A percentile compares a stretch with the other conserved stretches of the same genome.
These are phyloP conservation scores for Willowsia nigromaculata DNA, from an alignment of 2,888 invertebrate species.

Conservation along the genomic window DNA sequence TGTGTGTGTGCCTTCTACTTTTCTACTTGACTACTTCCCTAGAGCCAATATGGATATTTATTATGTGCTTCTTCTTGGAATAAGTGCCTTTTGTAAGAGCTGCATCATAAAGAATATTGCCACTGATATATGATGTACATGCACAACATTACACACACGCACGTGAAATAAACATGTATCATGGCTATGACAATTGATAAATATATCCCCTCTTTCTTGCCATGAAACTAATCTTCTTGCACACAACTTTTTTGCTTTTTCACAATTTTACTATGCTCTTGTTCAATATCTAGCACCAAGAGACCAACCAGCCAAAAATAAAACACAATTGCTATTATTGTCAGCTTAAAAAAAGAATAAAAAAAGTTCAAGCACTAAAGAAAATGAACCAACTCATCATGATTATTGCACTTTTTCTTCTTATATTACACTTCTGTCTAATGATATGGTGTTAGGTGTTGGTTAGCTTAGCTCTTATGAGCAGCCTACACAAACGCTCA, in stretches of 20 bases:
- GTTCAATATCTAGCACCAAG: not conserved
- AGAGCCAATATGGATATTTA: conserved; percentile 29
- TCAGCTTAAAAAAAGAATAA: not conserved
- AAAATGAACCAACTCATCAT: conserved; percentile 43
- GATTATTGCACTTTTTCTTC: conserved; percentile 35
- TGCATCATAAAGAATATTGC: not conserved
- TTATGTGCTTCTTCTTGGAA: conserved; percentile 7
- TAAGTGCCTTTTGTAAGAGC: not conserved
- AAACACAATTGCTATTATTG: conserved; percentile 38
- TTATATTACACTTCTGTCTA: not conserved
- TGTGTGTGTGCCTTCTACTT: not conserved
- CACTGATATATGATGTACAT: not conserved
- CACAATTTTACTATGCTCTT: not conserved
- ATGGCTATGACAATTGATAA: conserved; percentile 44
- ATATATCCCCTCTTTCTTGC: conserved; percentile 11
- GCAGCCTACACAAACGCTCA: not conserved
- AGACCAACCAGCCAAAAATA: not conserved
- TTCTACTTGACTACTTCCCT: conserved; percentile 34
- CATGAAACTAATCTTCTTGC: conserved; percentile 52
- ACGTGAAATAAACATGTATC: not conserved
- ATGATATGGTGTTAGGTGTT: not conserved
- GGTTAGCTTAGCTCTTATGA: not conserved
- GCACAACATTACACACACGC: not conserved
- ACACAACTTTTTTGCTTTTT: conserved; percentile 7
- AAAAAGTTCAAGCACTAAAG: conserved; percentile 4